These are phyloP conservation scores for Conus betulinus DNA, from an alignment of 1,140 invertebrate genomes.

Conservation along the genomic window DNA sequence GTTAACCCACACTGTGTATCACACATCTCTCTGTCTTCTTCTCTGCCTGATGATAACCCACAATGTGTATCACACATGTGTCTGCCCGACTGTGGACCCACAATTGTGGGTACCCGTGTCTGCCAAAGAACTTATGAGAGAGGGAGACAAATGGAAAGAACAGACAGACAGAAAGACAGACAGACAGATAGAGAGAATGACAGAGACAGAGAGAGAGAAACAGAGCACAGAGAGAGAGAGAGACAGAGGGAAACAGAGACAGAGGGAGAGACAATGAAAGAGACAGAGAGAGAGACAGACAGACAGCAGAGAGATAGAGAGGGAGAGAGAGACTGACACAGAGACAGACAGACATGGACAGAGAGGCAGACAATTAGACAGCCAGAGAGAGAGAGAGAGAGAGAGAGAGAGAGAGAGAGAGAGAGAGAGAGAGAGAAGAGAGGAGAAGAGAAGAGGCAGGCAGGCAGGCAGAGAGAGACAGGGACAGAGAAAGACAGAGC, in stretches of 20 bases:
- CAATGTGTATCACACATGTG: too few species aligned
- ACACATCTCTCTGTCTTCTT: too few species aligned
- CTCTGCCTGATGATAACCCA: too few species aligned
- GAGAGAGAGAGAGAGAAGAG: too few species aligned
- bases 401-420: too few species aligned
- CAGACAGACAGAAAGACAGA: neutral
- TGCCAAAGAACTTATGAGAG: neutral
- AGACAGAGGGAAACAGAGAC: neutral
- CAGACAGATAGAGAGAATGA: neutral
- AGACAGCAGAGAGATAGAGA: neutral
- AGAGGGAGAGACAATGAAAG: constrained; percentile 1
- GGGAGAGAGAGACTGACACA: neutral
- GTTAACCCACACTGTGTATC: too few species aligned
- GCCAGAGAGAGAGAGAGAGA: neutral
- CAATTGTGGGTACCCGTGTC: neutral
- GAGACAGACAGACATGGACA: neutral
- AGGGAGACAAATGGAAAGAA: neutral
- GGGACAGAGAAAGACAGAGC: too few species aligned
- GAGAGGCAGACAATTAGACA: too few species aligned
- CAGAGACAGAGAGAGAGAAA: neutral
- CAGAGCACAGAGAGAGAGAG: constrained; percentile 6
- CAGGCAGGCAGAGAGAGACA: too few species aligned
- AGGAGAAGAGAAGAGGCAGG: too few species aligned
- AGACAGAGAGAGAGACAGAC: neutral
- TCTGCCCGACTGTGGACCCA: neutral